A percentile compares a stretch with the other conserved stretches of the same genome.
These are phyloP conservation scores for Drosophila lowei DNA, from an alignment of 1,140 invertebrate genomes.

Conservation along the genomic window DNA sequence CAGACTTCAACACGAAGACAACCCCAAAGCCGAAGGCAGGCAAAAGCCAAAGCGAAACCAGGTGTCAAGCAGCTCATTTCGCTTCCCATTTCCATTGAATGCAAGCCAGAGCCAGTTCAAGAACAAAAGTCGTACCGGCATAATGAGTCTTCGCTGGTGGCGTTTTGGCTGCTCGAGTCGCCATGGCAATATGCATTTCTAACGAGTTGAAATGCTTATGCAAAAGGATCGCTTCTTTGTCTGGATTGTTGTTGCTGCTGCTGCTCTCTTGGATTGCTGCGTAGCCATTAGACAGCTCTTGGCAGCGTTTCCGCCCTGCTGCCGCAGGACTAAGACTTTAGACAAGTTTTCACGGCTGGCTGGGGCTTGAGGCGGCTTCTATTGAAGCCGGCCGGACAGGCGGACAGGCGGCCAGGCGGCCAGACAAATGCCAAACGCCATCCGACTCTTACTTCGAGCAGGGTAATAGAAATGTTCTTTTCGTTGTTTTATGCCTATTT, in stretches of 20 bases:
- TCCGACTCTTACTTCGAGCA: conserved; percentile 22
- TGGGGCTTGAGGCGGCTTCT: conserved; percentile 24
- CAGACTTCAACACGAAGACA: conserved; percentile 38
- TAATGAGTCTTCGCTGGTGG: conserved; percentile 58
- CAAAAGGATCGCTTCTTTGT: conserved; percentile 48
- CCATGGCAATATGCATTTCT: conserved; percentile 69
- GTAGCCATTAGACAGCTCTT: conserved; percentile 79
- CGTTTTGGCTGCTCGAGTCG: conserved; percentile 59
- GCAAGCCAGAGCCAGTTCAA: conserved; percentile 8
- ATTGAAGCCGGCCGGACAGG: background rate
- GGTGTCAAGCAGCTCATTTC: conserved; percentile 50
- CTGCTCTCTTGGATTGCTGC: conserved; percentile 51
- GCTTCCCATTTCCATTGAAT: conserved; percentile 27
- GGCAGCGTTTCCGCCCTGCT: conserved; percentile 64
- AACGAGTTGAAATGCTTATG: conserved; percentile 45
- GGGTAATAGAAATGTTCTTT: conserved; percentile 80
- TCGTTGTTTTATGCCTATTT: conserved; percentile 82
- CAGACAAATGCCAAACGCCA: conserved; percentile 11
- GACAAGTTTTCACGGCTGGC: conserved; percentile 74
- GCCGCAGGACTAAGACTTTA: conserved; percentile 62
- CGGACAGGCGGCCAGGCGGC: conserved; percentile 7
- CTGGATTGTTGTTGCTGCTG: conserved; percentile 38
- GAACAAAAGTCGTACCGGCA: conserved; percentile 54
- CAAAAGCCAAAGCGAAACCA: conserved; percentile 27
- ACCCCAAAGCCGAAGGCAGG: background rate